phyloP scores from a whole-genome alignment of 2,113 vertebrate genomes.

The Tachycineta bicolor region DNA sequence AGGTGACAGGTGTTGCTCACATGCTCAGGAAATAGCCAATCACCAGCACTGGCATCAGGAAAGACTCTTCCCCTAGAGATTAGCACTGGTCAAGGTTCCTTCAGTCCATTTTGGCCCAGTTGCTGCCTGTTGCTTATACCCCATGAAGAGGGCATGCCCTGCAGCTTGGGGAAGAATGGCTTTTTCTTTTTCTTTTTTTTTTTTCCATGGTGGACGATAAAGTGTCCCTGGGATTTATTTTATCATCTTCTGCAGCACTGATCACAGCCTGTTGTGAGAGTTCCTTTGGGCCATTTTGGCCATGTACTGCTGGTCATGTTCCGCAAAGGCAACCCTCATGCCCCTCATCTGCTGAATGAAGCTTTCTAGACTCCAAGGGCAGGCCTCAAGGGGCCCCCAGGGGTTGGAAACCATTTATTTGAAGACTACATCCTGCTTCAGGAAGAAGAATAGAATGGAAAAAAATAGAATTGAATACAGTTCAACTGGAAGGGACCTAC shows the following conservation, averaged over 20 bases:
- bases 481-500: neutral
- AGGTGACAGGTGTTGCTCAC: neutral
- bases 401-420: neutral
- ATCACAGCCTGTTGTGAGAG: neutral
- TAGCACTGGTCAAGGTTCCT: too few species aligned
- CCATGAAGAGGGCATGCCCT: too few species aligned
- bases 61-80: neutral
- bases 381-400: neutral
- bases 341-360: neutral
- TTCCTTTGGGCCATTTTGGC: neutral
- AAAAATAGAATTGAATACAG: neutral
- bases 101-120: neutral
- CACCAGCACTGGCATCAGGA: neutral
- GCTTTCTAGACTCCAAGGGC: neutral
- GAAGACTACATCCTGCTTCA: neutral
- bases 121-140: neutral
- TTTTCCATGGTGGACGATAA: neutral
- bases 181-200: neutral
- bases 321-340: neutral
- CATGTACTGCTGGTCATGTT: neutral
- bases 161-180: neutral
- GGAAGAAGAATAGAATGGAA: neutral
- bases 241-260: neutral
- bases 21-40: neutral
- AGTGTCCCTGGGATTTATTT: neutral